Evolutionary conservation across 2,797 vertebrate species (phyloP).

Genomic region (Spheniscus humboldti): DNA sequence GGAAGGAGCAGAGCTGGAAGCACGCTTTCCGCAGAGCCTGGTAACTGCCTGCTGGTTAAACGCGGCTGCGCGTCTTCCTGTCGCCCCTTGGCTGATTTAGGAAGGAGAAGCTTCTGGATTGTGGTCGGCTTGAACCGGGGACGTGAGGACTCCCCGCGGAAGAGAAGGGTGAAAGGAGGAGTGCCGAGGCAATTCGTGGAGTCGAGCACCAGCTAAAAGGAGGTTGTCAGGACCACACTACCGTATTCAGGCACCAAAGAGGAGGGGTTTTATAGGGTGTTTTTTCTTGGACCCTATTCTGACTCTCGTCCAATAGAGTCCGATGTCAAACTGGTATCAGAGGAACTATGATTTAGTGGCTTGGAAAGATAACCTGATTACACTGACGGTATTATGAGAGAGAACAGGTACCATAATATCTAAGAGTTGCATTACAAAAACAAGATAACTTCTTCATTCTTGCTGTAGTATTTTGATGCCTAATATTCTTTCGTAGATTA

Average conservation of each 20-base stretch:
- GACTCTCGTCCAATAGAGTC: neutral
- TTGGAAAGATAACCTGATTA: neutral
- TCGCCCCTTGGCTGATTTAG: neutral
- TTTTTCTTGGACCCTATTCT: neutral
- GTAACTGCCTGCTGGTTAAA: neutral
- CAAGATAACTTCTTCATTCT: neutral
- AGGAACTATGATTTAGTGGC: neutral
- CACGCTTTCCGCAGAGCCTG: neutral
- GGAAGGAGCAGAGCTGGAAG: neutral
- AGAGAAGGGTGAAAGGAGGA: neutral
- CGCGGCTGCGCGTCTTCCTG: neutral
- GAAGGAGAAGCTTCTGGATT: neutral
- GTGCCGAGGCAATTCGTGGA: neutral
- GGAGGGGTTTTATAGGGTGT: neutral
- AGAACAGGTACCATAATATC: neutral
- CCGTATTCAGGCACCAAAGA: too few relatives aligned
- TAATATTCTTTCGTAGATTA: neutral
- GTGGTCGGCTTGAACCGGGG: neutral
- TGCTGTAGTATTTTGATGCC: neutral
- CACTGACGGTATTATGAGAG: neutral
- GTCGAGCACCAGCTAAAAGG: neutral
- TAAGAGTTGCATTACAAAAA: neutral
- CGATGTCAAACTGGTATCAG: neutral
- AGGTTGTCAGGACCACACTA: neutral
- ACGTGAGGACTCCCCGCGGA: neutral